Base-by-base conservation (phyloP, 2,113 vertebrate genomes). In the Chaenogobius annularis region DNA sequence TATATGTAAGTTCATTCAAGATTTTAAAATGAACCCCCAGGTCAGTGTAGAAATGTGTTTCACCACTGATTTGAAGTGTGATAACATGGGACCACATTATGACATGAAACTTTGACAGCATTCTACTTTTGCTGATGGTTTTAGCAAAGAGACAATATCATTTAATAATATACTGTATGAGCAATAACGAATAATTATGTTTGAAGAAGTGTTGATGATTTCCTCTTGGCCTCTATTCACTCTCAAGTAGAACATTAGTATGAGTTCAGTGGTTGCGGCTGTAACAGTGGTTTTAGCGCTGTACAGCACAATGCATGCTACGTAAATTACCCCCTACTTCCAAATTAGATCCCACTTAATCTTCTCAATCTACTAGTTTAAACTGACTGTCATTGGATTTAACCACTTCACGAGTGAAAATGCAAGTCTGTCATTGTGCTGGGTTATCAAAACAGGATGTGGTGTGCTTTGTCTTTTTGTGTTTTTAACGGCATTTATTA, bases 371-470 rank as follows among this genome's bases (percentile, higher is more conserved):
- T 72, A 56, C 55, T 63, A 70, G 17, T 83, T 82, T 68, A 52
- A 74, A 48, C 10, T 15, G 43, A 46, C 65, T 76, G 75, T 86
- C 79, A 62, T 40, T 79, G 70, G 77, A 62, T 50, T 19, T 68
- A 90, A 90, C 85, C 87, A 89, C 88, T 89, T 87, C 88, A 88
- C 65, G 85, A 37, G 56, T 48, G 48, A 10, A 26, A 3, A 20
- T 2, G 40, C 19, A 0, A 58, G 69, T 66, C 66, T 76, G 66
- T 81, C 48, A 80, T 64, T 23, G 37, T 66, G 66, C 64, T 35
- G 66, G 46, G 79, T 69, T 69, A 88, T 70, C 88, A 85, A 90
- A 90, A 92, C 85, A 92, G 91, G 91, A 93, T 93, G 92, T 83
- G 90, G 90, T 83, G 72, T 62, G 70, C 72, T 73, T 80, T 84